phyloP scores from a whole-genome alignment of 1,140 invertebrate species.

The Araneus ventricosus region DNA sequence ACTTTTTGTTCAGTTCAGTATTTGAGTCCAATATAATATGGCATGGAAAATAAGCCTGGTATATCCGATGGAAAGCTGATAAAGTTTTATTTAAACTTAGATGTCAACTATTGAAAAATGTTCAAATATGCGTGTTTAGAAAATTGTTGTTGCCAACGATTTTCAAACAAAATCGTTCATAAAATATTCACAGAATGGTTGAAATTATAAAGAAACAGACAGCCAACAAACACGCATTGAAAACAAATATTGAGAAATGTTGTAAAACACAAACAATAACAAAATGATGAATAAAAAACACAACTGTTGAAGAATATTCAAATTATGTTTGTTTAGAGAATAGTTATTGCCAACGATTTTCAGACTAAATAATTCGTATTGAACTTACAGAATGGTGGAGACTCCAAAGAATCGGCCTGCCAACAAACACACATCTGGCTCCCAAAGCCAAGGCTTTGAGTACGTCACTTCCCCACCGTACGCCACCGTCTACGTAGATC shows the following conservation, averaged over 20 bases:
- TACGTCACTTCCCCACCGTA: constrained; percentile 91
- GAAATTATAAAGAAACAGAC: constrained; percentile 93
- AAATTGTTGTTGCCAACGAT: not conserved
- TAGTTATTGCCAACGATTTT: not conserved
- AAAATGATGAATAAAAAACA: too few species aligned
- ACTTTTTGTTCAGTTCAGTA: too few species aligned
- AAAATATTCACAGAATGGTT: constrained; percentile 82
- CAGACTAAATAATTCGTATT: not conserved
- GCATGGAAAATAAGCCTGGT: too few species aligned
- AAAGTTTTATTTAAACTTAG: too few species aligned
- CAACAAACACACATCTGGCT: constrained; percentile 91
- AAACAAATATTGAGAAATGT: too few species aligned
- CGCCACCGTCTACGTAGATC: constrained; percentile 93
- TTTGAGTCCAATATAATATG: too few species aligned
- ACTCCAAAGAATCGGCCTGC: constrained; percentile 93
- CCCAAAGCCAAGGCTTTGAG: constrained; percentile 95
- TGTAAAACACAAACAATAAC: too few species aligned
- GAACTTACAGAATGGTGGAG: constrained; percentile 83
- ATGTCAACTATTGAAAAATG: too few species aligned
- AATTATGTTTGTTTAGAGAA: too few species aligned
- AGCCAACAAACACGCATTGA: constrained; percentile 91
- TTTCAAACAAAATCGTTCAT: not conserved
- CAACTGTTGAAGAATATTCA: too few species aligned
- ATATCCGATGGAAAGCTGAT: too few species aligned
- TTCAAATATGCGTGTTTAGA: too few species aligned